Base-by-base conservation (phyloP, 2,113 vertebrate species). In the Clarias macrocephalus region DNA sequence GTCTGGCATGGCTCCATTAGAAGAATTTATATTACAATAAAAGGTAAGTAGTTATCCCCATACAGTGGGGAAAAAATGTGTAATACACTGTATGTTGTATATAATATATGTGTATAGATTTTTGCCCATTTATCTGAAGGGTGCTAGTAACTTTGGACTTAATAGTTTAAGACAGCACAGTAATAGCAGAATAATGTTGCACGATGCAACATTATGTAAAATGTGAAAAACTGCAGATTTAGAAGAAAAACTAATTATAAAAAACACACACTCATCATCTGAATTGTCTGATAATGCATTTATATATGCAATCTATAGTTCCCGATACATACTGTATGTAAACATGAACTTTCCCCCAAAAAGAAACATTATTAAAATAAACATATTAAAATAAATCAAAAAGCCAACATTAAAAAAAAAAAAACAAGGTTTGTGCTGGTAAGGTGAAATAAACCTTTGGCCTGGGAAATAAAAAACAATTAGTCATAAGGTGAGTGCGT, bases 301-400 rank as follows among this genome's bases (percentile, higher is more conserved):
- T 95, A 93, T 95, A 95, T 94, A 93, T 93, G 94, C 90, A 94
- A 95, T 95, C 92, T 94, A 93, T 91, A 92, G 91, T 93, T 95
- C 92, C 90, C 94, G 93, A 93, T 95, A 95, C 93, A 94, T 89
- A 48, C 48, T 48, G 48, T 48, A 91, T 94, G 94, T 96, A 95
- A 95, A 96, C 95, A 93, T 88, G 93, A 91, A 93, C 86, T 86
- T 93, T 92, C 93, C 90, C 85, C 82, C 88, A 92, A 90, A 91
- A 33, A 94, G 92, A 84, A 88, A 86, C 83, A 88, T 60, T 83
- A 90, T 37, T 37, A 37, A 2, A 37, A 37, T 37, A 81, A 80
- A 28, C 19, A 80, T 86, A 87, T 77, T 80, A 90, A 85, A 93
- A 93, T 89, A 91, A 76, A 89, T 86, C 85, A 72, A 90, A 92